Percentiles rank a stretch among this genome's conserved stretches.
These are phyloP conservation scores for Neocrepidodera transversa DNA, from an alignment of 2,888 invertebrate genomes.

Conservation along the genomic window DNA sequence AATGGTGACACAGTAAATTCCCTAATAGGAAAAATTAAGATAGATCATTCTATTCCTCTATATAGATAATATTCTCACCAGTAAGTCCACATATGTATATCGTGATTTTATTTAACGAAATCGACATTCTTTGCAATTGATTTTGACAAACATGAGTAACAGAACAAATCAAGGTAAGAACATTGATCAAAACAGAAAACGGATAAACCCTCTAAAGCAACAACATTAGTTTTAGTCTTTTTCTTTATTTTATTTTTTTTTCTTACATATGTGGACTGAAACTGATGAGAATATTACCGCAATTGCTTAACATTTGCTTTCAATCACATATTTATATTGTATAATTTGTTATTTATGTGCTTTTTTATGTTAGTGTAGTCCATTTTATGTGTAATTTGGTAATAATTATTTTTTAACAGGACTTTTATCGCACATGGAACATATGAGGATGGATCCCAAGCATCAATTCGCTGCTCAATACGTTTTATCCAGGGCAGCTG, in stretches of 20 bases:
- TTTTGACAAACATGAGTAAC: slow-evolving; percentile 24
- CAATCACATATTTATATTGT: slow-evolving; percentile 16
- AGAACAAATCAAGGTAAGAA: slow-evolving; percentile 7
- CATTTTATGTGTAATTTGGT: slow-evolving; percentile 1
- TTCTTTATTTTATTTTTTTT: slow-evolving; percentile 35
- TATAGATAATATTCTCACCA: slow-evolving; percentile 43
- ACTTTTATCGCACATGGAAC: slow-evolving; percentile 92
- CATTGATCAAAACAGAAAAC: neutral
- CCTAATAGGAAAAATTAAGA: no score
- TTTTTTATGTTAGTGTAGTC: neutral
- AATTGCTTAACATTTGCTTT: slow-evolving; percentile 26
- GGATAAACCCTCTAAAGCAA: slow-evolving; percentile 4
- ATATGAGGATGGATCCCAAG: slow-evolving; percentile 96
- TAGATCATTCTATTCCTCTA: slow-evolving; percentile 30
- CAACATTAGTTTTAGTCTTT: slow-evolving; percentile 21
- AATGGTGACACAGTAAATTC: no score
- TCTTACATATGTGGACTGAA: slow-evolving; percentile 47
- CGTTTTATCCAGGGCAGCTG: slow-evolving; percentile 88
- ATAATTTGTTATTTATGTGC: slow-evolving; percentile 17
- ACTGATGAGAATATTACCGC: slow-evolving; percentile 49
- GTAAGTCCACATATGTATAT: slow-evolving; percentile 42
- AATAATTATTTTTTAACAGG: slow-evolving; percentile 64
- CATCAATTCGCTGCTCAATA: slow-evolving; percentile 96
- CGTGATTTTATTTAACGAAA: slow-evolving; percentile 15
- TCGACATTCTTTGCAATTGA: slow-evolving; percentile 19